Conservation (phyloP, 1,140 invertebrate species). For the Nymphalis io region DNA sequence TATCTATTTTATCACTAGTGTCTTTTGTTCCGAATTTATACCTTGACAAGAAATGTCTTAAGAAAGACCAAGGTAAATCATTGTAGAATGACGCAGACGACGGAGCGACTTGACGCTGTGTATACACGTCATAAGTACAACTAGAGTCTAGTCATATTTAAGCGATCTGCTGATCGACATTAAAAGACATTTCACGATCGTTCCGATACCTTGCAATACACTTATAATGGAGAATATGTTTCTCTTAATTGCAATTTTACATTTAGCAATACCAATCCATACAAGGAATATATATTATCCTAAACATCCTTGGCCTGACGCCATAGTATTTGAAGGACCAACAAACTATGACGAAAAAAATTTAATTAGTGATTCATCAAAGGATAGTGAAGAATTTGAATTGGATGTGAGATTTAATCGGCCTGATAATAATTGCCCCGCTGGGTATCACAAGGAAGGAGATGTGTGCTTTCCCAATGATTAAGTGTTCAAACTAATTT, state of each 20-base stretch:
- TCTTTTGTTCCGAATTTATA: not conserved
- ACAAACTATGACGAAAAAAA: constrained; percentile 46
- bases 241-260: not conserved
- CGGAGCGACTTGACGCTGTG: not conserved
- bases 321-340: constrained; percentile 55
- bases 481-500: constrained; percentile 24
- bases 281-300: constrained; percentile 36
- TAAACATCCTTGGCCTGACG: constrained; percentile 36
- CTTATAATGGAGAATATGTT: constrained; percentile 8
- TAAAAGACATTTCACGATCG: constrained; percentile 23
- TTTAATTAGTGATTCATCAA: constrained; percentile 10
- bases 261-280: not conserved
- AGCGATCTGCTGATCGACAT: constrained; percentile 10
- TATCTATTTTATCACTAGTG: not conserved
- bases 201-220: constrained; percentile 1
- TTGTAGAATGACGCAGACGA: not conserved
- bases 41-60: constrained; percentile 8
- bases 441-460: constrained; percentile 32
- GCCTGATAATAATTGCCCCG: constrained; percentile 24
- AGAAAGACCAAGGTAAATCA: not conserved
- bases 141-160: constrained; percentile 23
- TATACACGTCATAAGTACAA: constrained; percentile 21
- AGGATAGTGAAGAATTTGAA: constrained; percentile 44
- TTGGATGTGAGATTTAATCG: constrained; percentile 44
- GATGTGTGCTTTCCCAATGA: constrained; percentile 47